phyloP scores from a whole-genome alignment of 1,140 invertebrate genomes.

The Drosophila ohnishii region DNA sequence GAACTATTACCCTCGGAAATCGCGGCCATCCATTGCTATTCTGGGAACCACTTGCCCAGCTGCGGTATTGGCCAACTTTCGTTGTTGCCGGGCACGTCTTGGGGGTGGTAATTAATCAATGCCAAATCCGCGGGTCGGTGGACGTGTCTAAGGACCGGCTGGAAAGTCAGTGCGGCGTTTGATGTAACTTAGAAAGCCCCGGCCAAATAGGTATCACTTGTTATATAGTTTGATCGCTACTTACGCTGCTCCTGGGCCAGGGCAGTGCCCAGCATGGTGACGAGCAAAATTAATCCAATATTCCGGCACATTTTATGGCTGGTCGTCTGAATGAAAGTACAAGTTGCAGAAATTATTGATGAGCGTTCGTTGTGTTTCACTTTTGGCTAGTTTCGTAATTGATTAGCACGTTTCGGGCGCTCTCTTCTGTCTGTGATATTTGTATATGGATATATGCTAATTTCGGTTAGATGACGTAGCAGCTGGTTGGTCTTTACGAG shows the following conservation, averaged over 20 bases:
- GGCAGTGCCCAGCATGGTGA: conserved; percentile 46
- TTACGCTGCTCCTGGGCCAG: conserved; percentile 69
- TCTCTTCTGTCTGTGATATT: conserved; percentile 1
- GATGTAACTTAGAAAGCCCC: conserved; percentile 57
- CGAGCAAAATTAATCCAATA: conserved; percentile 60
- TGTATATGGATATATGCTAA: conserved; percentile 56
- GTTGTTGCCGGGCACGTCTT: conserved; percentile 47
- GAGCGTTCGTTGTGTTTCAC: conserved; percentile 57
- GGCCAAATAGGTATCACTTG: background rate
- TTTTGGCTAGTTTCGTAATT: conserved; percentile 71
- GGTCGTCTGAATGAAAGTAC: conserved; percentile 65
- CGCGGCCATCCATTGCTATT: conserved; percentile 19
- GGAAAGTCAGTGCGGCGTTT: conserved; percentile 29
- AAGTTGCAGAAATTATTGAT: conserved; percentile 56
- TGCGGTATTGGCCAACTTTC: conserved; percentile 31
- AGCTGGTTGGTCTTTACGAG: conserved; percentile 36
- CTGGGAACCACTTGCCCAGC: conserved; percentile 9
- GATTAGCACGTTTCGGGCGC: conserved; percentile 65
- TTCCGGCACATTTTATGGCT: conserved; percentile 52
- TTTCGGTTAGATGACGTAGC: conserved; percentile 61
- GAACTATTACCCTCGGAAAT: conserved; percentile 26
- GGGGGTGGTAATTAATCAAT: conserved; percentile 43
- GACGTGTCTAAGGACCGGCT: conserved; percentile 44
- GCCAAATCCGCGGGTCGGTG: conserved; percentile 23
- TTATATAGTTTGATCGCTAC: conserved; percentile 37